These are phyloP conservation scores for Apostichopus japonicus DNA, from an alignment of 35 echinoderm and acorn worm species.

Conservation along the genomic window DNA sequence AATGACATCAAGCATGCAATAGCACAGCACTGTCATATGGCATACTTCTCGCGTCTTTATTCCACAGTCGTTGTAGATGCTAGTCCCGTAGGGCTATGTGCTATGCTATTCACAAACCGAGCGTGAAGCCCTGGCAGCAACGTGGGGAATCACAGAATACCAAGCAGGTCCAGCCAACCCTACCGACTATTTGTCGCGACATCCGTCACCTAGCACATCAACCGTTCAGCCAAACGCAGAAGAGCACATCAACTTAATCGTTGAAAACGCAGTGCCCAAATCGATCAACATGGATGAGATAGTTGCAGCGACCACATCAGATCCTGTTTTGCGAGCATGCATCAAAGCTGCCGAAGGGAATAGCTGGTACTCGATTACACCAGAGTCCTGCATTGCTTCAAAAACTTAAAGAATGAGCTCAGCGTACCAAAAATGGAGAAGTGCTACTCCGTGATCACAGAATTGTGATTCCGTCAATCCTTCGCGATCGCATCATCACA, in stretches of 20 bases:
- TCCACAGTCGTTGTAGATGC: slow-evolving; percentile 66
- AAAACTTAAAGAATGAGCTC: too few species aligned
- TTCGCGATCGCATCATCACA: background rate
- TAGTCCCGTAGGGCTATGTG: slow-evolving; percentile 61
- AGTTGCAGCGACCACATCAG: background rate
- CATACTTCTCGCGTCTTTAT: slow-evolving; percentile 40
- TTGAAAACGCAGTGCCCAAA: background rate
- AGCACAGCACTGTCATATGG: slow-evolving; percentile 57
- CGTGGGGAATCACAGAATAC: slow-evolving; percentile 46
- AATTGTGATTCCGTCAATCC: background rate
- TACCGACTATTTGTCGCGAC: slow-evolving; percentile 71
- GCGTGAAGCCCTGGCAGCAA: slow-evolving; percentile 65
- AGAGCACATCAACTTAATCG: too few species aligned
- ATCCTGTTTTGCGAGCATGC: background rate
- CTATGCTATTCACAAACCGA: slow-evolving; percentile 76
- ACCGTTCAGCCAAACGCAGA: too few species aligned
- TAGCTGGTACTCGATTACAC: too few species aligned
- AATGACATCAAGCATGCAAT: slow-evolving; percentile 57
- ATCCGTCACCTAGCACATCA: slow-evolving; percentile 31
- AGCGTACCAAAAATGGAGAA: too few species aligned
- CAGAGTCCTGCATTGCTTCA: too few species aligned
- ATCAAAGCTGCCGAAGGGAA: background rate
- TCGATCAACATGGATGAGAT: background rate
- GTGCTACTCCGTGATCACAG: slow-evolving; percentile 42
- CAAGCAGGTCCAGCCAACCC: slow-evolving; percentile 65